Evolutionary conservation across 2,797 vertebrate genomes (phyloP).

Genomic region (Esox lucius): DNA sequence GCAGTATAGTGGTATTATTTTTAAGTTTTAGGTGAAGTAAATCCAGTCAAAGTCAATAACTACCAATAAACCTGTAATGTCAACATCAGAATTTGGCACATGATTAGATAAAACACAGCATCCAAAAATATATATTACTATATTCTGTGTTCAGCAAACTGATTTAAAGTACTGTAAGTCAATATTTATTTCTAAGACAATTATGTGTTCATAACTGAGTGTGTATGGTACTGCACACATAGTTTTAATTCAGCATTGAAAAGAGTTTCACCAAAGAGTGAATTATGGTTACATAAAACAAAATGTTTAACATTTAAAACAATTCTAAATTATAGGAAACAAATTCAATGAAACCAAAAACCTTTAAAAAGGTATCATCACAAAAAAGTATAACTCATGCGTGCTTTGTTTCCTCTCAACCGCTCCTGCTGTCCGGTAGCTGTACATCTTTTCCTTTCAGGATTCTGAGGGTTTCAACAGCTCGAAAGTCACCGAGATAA

Average conservation of each 20-base stretch:
- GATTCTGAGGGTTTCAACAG: conserved; percentile 11
- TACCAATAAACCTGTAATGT: conserved; percentile 37
- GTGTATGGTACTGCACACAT: conserved; percentile 52
- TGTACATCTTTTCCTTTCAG: conserved; percentile 20
- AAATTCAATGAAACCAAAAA: conserved; percentile 50
- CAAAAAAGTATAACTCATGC: conserved; percentile 74
- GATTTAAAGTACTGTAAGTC: conserved; percentile 28
- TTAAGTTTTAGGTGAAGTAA: conserved; percentile 6
- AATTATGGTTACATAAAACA: conserved; percentile 70
- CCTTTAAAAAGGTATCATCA: conserved; percentile 61
- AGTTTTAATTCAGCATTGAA: neutral
- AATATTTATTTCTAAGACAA: conserved; percentile 31
- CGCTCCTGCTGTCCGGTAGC: conserved; percentile 35
- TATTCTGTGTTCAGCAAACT: conserved; percentile 66
- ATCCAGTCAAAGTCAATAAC: conserved; percentile 22
- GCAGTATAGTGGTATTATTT: neutral
- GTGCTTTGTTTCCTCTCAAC: conserved; percentile 39
- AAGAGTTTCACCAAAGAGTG: conserved; percentile 13
- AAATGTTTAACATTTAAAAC: conserved; percentile 50
- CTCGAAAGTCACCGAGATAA: conserved; percentile 15
- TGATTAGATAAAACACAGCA: conserved; percentile 26
- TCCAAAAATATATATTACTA: conserved; percentile 38
- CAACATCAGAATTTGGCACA: conserved; percentile 59
- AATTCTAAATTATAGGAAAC: conserved; percentile 47
- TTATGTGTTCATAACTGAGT: conserved; percentile 67